phyloP scores from a whole-genome alignment of 2,113 vertebrate species.

The Datnioides undecimradiatus region DNA sequence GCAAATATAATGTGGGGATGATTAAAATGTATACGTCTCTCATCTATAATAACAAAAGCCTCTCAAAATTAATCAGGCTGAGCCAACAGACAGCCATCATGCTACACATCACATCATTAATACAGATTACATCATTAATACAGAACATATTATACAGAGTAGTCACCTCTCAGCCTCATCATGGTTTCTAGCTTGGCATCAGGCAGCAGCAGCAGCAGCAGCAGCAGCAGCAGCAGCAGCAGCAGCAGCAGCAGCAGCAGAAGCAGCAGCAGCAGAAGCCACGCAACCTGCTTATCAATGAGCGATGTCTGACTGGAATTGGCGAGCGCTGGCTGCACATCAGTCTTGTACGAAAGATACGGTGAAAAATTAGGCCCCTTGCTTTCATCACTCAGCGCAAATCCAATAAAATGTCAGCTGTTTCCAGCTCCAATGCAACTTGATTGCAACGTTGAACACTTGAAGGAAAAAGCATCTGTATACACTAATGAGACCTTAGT shows the following conservation, averaged over 20 bases:
- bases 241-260: slow-evolving; percentile 18
- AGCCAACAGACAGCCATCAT: slow-evolving; percentile 13
- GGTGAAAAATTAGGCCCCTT: slow-evolving; percentile 24
- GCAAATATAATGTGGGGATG: slow-evolving; percentile 8
- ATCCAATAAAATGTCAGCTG: slow-evolving; percentile 46
- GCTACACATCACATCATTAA: slow-evolving; percentile 46
- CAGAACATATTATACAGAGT: slow-evolving; percentile 32
- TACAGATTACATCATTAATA: slow-evolving; percentile 51
- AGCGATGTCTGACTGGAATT: slow-evolving; percentile 39
- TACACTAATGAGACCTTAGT: slow-evolving; percentile 27
- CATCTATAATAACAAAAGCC: slow-evolving; percentile 2
- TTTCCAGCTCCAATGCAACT: background rate
- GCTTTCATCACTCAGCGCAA: slow-evolving; percentile 52
- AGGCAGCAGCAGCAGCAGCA: slow-evolving; percentile 32
- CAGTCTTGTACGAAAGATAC: slow-evolving; percentile 26
- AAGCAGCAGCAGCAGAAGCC: slow-evolving; percentile 26
- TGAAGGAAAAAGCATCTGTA: background rate
- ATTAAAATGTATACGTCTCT: slow-evolving; percentile 29
- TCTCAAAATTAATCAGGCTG: slow-evolving; percentile 27
- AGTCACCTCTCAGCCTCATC: slow-evolving; percentile 52
- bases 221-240: slow-evolving; percentile 21
- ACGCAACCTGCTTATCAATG: slow-evolving; percentile 51
- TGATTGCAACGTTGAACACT: slow-evolving; percentile 25
- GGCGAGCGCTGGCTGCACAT: background rate
- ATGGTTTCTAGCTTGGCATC: slow-evolving; percentile 34